These are phyloP conservation scores for Anguilla marmorata DNA, from an alignment of 2,797 vertebrate species.

Conservation along the genomic window DNA sequence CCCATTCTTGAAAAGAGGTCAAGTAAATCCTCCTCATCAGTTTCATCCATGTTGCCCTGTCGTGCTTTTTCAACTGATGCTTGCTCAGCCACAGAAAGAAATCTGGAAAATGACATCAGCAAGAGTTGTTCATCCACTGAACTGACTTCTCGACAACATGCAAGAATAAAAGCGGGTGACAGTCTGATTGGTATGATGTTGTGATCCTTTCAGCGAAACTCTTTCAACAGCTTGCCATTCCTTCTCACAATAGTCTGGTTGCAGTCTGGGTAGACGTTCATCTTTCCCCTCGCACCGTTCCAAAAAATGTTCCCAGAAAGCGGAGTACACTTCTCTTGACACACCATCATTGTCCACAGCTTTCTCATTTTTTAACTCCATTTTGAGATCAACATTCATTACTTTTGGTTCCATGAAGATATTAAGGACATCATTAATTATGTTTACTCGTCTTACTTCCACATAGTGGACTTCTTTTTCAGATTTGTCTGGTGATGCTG, in stretches of 20 bases:
- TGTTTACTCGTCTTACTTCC: constrained; percentile 40
- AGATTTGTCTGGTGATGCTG: constrained; percentile 23
- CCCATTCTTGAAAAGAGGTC: constrained; percentile 41
- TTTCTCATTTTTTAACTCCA: constrained; percentile 37
- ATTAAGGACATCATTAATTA: constrained; percentile 39
- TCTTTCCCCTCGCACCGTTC: constrained; percentile 42
- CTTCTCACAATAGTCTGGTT: no score
- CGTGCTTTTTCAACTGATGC: constrained; percentile 22
- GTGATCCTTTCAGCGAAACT: no score
- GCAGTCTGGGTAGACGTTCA: constrained; percentile 23
- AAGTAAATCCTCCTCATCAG: constrained; percentile 33
- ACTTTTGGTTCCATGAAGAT: constrained; percentile 41
- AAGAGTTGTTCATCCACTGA: constrained; percentile 27
- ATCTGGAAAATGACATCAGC: constrained; percentile 26
- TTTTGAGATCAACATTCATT: constrained; percentile 38
- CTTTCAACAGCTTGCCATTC: no score
- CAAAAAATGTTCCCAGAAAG: constrained; percentile 43
- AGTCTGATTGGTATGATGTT: no score
- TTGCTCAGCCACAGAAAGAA: constrained; percentile 32
- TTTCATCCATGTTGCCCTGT: background rate
- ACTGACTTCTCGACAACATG: constrained; percentile 33
- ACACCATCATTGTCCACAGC: constrained; percentile 42
- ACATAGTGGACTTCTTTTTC: constrained; percentile 35
- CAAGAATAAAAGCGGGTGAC: constrained; percentile 26
- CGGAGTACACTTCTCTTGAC: constrained; percentile 33